Base-by-base conservation (phyloP, 1,140 invertebrate genomes). In the Leptinotarsa defecta region DNA sequence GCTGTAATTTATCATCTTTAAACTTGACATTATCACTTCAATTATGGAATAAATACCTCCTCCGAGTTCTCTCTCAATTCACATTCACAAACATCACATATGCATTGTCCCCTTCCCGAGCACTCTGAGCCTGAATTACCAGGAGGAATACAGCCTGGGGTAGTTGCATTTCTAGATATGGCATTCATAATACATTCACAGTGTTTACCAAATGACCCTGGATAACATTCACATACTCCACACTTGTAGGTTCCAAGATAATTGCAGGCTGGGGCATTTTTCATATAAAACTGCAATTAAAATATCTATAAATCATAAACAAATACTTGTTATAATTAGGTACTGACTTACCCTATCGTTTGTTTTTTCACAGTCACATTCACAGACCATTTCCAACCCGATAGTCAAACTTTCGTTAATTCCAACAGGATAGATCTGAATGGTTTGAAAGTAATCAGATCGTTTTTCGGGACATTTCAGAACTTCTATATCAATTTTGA, bases 391-490 rank as follows among this genome's bases (percentile, higher is more conserved):
- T 74, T 93, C 89, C 65, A 95, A 80, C 52, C 94, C 90, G 63
- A 96, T 86, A 5, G 84, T 87, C 19, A 96, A 82, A 82, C 89
- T 91, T 83, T 96, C 94, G 69, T 90, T 90, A 20, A 95, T 86
- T 52, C 93, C 94, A 72, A 92, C 90, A 4, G 93, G 93, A 84
- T 92, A 92, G 67, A 95, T 94, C 75, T 89, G 83, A 74, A 95
- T 89, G 17, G 83, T 88, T 83, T 92, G 90, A 2, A 88, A 87
- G 89, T 91, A 92, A 74, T 93, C 88, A n/a, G 84, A 85, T 13
- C 85, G 86, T 83, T 93, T 87, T 48, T 84, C 81, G 11, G 89
- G 91, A 84, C 90, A 94, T 79, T 87, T 81, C 1, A 84, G 81
- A 4, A 88, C 87, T 83, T 88, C 86, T 17, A 89, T 83, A 67